Base-by-base conservation (phyloP, 2,113 vertebrate species). In the Chloroceryle aenea region DNA sequence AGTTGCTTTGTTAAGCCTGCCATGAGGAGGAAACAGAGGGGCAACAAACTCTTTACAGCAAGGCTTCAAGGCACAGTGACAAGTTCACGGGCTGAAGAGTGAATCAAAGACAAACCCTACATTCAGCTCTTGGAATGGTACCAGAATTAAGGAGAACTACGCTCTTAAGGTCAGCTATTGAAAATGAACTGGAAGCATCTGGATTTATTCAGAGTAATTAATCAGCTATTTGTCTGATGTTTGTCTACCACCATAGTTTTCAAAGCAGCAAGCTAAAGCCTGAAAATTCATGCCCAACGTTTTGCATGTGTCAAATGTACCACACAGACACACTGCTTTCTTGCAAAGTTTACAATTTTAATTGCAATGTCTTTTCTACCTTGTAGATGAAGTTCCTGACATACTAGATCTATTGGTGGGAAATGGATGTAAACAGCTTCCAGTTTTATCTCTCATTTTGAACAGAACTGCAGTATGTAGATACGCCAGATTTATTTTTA, bases 81-180 rank as follows among this genome's bases (percentile, higher is more conserved):
- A 78, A 78, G 62, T 43, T 91, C 16, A 63, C 42, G 21, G 69
- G 68, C 74, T 95, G 87, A 95, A 95, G 88, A 91, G 97, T 97
- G 92, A 92, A 89, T 79, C 69, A 58, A 92, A 83, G 64, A 56
- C 94, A 96, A 87, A 79, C 76, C 68, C 88, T 74, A 34, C 23
- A 3, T 50, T 85, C 83, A 59, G 48, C 62, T 86, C 87, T 86
- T 88, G 89, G 84, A 94, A 82, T 34, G 81, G 21, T 73, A 93
- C 56, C 92, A 72, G 89, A 69, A 75, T 55, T 14, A 58, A 77
- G 81, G 59, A 90, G 47, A 87, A 14, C 68, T 23, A 32, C 3
- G 1, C 42, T 90, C 13, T 83, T 93, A 93, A 95, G 82, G 84
- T 97, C 90, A 96, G 82, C 90, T 91, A 61, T 88, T 93, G 87